Evolutionary conservation across 2,888 invertebrate species (phyloP).

Genomic region (Resseliella maxima): DNA sequence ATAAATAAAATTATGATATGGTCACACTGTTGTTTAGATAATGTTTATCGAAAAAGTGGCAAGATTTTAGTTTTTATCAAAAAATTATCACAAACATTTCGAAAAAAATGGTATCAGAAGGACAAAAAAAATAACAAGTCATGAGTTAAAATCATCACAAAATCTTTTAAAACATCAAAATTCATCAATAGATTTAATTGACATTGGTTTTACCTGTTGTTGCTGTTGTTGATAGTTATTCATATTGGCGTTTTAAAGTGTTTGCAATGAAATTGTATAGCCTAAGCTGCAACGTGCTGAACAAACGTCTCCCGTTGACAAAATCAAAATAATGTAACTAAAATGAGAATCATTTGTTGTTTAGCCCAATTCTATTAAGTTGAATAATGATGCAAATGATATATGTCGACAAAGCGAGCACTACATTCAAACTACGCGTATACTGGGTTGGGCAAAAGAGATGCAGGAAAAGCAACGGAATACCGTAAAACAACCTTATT

Average conservation of each 20-base stretch:
- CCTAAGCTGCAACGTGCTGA: neutral
- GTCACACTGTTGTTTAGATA: neutral
- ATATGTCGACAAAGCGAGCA: neutral
- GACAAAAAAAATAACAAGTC: neutral
- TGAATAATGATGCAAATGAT: neutral
- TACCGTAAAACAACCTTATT: neutral
- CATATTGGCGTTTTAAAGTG: constrained; percentile 21
- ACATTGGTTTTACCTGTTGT: constrained; percentile 46
- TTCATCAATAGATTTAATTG: too few species aligned
- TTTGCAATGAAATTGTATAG: neutral
- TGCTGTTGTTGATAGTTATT: constrained; percentile 35
- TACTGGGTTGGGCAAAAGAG: too few species aligned
- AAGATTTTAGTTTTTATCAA: neutral
- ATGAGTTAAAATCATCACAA: neutral
- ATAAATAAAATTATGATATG: neutral
- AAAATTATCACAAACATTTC: too few species aligned
- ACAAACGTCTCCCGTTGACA: neutral
- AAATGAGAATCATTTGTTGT: neutral
- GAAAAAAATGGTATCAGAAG: too few species aligned
- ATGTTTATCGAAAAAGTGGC: too few species aligned
- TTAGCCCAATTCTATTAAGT: neutral
- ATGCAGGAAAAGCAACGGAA: neutral
- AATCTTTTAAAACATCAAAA: neutral
- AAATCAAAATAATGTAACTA: neutral
- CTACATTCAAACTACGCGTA: neutral